A percentile compares a stretch with the other conserved stretches of the same genome.
Conservation (phyloP, 2,113 vertebrate species). For the Spea bombifrons region DNA sequence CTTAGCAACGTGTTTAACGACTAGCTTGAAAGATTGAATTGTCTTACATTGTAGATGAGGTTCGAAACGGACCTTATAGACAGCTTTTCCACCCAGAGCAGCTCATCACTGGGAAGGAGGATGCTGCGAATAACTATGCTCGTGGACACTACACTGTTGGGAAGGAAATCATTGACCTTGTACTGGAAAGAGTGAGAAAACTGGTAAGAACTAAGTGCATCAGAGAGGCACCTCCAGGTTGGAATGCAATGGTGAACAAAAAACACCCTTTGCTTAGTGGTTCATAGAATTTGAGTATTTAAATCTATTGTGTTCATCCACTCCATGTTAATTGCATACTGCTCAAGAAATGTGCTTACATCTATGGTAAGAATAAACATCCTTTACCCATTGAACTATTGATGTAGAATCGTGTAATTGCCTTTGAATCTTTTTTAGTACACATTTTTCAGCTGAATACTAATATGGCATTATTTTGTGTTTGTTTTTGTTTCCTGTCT, state of each 20-base stretch:
- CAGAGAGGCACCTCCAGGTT: too few relatives aligned
- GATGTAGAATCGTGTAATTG: too few relatives aligned
- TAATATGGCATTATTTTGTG: not conserved
- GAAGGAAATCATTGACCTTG: conserved; percentile 77
- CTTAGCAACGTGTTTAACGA: not conserved
- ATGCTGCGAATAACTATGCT: conserved; percentile 85
- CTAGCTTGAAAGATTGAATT: not conserved
- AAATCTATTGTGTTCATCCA: too few relatives aligned
- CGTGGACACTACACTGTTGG: conserved; percentile 81
- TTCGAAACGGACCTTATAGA: conserved; percentile 64
- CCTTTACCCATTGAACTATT: too few relatives aligned
- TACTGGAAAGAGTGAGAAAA: conserved; percentile 76
- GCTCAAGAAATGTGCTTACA: too few relatives aligned
- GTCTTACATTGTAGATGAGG: conserved; percentile 66
- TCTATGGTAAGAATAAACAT: too few relatives aligned
- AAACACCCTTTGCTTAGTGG: too few relatives aligned
- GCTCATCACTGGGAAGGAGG: conserved; percentile 74
- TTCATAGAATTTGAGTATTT: too few relatives aligned
- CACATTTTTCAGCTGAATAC: not conserved
- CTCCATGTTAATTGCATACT: too few relatives aligned
- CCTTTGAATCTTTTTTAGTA: too few relatives aligned
- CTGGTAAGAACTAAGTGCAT: conserved; percentile 62
- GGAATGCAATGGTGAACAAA: too few relatives aligned
- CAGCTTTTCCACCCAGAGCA: too few relatives aligned
- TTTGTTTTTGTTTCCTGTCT: not conserved